A percentile compares a stretch with the other conserved stretches of the same genome.
Conservation (phyloP, 2,113 vertebrate genomes). For the Sebastes fasciatus region DNA sequence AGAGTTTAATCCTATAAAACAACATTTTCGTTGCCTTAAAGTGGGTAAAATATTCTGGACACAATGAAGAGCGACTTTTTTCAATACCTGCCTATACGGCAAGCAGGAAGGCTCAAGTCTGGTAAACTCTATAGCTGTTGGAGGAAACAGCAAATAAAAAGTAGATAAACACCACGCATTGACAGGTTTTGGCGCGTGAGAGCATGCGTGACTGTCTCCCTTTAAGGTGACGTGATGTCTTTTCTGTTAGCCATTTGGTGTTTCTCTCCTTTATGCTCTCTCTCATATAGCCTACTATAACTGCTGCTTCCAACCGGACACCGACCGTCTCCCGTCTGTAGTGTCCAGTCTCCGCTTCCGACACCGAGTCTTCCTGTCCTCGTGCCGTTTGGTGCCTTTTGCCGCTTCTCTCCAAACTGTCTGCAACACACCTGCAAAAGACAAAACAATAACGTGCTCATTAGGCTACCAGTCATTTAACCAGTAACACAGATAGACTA, state of each 20-base stretch:
- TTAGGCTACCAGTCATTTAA: neutral
- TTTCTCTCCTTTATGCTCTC: neutral
- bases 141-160: neutral
- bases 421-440: constrained; percentile 8
- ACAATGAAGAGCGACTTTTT: neutral
- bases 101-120: neutral
- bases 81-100: neutral
- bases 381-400: neutral
- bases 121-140: neutral
- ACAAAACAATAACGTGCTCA: neutral
- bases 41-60: neutral
- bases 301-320: neutral
- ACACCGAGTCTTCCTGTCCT: neutral
- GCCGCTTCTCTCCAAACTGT: neutral
- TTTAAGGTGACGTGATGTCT: neutral
- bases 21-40: neutral
- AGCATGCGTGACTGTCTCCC: neutral
- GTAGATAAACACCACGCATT: neutral
- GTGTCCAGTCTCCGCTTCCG: neutral
- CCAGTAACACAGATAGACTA: neutral
- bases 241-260: neutral
- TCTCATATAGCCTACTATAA: neutral
- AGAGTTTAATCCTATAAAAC: neutral
- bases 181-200: neutral
- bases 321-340: neutral